Base-by-base conservation (phyloP, 2,888 invertebrate species). In the Tanaodytes sp. region DNA sequence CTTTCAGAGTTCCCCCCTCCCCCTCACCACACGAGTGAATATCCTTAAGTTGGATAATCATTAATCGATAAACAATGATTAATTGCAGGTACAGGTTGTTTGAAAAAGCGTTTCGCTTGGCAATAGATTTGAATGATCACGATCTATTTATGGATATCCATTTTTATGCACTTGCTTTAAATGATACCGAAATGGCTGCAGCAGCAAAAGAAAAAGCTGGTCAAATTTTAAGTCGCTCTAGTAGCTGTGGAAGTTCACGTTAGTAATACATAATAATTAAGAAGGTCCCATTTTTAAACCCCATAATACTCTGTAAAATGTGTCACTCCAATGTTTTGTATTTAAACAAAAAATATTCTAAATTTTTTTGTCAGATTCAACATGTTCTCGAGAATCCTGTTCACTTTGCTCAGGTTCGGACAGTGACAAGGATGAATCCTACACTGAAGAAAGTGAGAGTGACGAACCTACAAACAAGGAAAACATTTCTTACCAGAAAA, bases 81-180 rank as follows among this genome's bases (percentile, higher is more conserved):
- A n/a, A n/a, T n/a, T 40, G 1, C 75, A 90, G 93, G 69, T 90
- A 91, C 73, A 89, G 91, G 52, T 88, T 91, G 76, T 89, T 91
- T 80, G 93, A 92, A 82, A 95, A 94, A 80, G 94, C 96, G 1
- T 92, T 95, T 78, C 89, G 94, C 61, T 86, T 95, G 64, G 96
- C 93, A 0, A 93, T 95, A 73, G 95, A 96, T 83, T 88, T 96
- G 72, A 90, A 90, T 51, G 94, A 94, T 79, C 92, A 93, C 83
- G 96, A 96, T 85, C 88, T 96, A 65, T 96, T 94, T 81, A 91
- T 92, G 90, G 95, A 95, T 86, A 88, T 93, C 57, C 91, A 91
- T 79, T 92, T 91, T 85, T 89, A 91, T 37, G 93, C 93, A n/a
- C 86, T 88, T 51, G 85, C 88, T 30, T 87, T 89, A 58, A 88